phyloP scores from a whole-genome alignment of 2,888 invertebrate species.

The Melolontha melolontha region DNA sequence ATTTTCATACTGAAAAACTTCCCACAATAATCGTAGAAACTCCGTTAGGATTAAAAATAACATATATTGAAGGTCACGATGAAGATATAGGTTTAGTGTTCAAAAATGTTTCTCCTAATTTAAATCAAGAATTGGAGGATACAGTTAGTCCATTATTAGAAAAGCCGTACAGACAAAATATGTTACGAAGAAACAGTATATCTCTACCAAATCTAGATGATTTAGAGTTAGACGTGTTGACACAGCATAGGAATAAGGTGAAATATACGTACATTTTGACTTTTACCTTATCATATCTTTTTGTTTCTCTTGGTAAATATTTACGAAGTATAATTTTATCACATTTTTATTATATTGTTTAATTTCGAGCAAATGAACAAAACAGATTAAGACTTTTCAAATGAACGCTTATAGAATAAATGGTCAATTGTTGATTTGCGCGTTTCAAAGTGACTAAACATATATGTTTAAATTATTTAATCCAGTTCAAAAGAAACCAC shows the following conservation, averaged over 20 bases:
- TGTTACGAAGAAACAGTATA: slow-evolving; percentile 76
- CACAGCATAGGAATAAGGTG: slow-evolving; percentile 42
- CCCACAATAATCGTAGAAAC: slow-evolving; percentile 42
- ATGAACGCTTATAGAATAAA: slow-evolving; percentile 22
- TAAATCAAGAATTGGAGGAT: slow-evolving; percentile 15
- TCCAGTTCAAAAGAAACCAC: slow-evolving; percentile 24
- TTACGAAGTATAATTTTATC: slow-evolving; percentile 10
- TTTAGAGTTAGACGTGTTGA: slow-evolving; percentile 70
- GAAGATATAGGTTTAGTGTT: not conserved
- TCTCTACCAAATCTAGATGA: slow-evolving; percentile 81
- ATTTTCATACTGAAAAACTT: slow-evolving; percentile 13
- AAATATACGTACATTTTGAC: slow-evolving; percentile 11
- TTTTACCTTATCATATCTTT: slow-evolving; percentile 15
- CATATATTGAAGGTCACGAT: slow-evolving; percentile 15
- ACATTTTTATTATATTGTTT: not conserved
- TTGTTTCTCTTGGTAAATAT: slow-evolving; percentile 26
- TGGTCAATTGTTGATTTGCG: slow-evolving; percentile 26
- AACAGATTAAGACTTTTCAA: slow-evolving; percentile 5
- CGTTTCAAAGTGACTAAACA: slow-evolving; percentile 3
- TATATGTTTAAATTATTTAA: slow-evolving; percentile 42
- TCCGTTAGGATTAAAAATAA: slow-evolving; percentile 31
- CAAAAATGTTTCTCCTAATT: not conserved
- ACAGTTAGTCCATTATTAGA: slow-evolving; percentile 31
- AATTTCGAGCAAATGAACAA: slow-evolving; percentile 12
- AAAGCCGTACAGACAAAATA: slow-evolving; percentile 39